phyloP scores from a whole-genome alignment of 2,888 invertebrate species.

The Diaphora mendica region DNA sequence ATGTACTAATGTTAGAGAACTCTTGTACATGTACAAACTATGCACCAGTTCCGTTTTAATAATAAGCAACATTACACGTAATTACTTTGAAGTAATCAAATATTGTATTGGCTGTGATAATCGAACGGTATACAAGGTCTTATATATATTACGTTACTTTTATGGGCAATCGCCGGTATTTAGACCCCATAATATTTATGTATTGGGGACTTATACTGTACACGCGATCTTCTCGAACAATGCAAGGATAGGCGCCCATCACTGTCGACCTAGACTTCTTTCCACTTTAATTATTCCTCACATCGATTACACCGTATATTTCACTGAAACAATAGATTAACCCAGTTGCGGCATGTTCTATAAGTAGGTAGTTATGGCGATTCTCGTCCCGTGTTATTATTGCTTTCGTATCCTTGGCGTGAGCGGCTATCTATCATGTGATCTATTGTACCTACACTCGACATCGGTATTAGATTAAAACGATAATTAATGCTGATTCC shows the following conservation, averaged over 20 bases:
- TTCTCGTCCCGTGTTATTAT: constrained; percentile 66
- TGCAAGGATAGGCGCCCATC: constrained; percentile 80
- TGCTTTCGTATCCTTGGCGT: constrained; percentile 83
- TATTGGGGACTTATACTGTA: constrained; percentile 82
- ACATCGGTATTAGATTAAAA: constrained; percentile 84
- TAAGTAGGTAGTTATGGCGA: constrained; percentile 61
- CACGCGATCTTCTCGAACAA: constrained; percentile 83
- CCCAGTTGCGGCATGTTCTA: constrained; percentile 71
- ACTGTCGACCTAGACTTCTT: constrained; percentile 82
- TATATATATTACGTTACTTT: constrained; percentile 72
- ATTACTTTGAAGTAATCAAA: constrained; percentile 52
- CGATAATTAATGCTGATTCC: constrained; percentile 87
- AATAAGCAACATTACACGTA: constrained; percentile 49
- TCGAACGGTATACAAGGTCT: constrained; percentile 68
- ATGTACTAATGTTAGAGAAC: constrained; percentile 49
- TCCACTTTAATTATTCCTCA: constrained; percentile 79
- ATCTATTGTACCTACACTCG: constrained; percentile 83
- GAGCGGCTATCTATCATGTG: constrained; percentile 83
- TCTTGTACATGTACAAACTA: constrained; percentile 29
- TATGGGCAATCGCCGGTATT: constrained; percentile 64
- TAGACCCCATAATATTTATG: constrained; percentile 83
- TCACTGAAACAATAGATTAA: constrained; percentile 81
- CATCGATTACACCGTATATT: constrained; percentile 73
- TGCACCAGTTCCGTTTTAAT: constrained; percentile 43
- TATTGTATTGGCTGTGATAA: constrained; percentile 63